Evolutionary conservation across 1,140 invertebrate genomes (phyloP).

Genomic region (Drosophila bocki): DNA sequence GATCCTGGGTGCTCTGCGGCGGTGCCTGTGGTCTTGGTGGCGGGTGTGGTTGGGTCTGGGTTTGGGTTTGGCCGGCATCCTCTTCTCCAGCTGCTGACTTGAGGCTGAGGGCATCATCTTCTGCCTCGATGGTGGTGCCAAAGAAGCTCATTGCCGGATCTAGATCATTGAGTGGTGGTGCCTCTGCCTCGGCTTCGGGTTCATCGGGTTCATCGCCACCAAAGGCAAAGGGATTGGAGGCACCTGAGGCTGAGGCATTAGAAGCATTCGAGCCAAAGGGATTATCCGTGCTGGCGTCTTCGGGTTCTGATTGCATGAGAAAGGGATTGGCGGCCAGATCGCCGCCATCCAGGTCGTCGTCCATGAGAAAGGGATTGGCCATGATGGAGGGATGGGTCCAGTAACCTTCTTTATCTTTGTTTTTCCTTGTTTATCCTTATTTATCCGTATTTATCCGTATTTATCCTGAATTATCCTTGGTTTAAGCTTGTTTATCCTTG

Average conservation of each 20-base stretch:
- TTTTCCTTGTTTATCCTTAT: neutral
- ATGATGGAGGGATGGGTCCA: slow-evolving; percentile 76
- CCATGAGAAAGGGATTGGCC: slow-evolving; percentile 93
- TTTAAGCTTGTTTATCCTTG: neutral
- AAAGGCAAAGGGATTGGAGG: slow-evolving; percentile 88
- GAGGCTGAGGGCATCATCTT: slow-evolving; percentile 75
- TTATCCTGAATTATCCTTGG: slow-evolving; percentile 11
- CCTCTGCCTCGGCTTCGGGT: slow-evolving; percentile 51
- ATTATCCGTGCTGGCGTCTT: slow-evolving; percentile 64
- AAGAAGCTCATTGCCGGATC: slow-evolving; percentile 79
- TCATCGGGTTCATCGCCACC: slow-evolving; percentile 77
- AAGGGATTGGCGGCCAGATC: slow-evolving; percentile 88
- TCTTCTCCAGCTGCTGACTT: slow-evolving; percentile 79
- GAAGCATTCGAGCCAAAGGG: slow-evolving; percentile 55
- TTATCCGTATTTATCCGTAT: slow-evolving; percentile 17
- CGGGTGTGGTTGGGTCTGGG: slow-evolving; percentile 71
- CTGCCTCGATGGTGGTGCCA: slow-evolving; percentile 73
- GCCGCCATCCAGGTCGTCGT: slow-evolving; percentile 87
- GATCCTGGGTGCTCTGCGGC: slow-evolving; percentile 91
- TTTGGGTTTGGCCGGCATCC: slow-evolving; percentile 52
- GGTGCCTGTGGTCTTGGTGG: slow-evolving; percentile 87
- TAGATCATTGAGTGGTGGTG: slow-evolving; percentile 42
- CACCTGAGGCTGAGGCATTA: neutral
- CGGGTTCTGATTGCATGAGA: slow-evolving; percentile 70
- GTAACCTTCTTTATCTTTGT: neutral